Conservation (phyloP, 2,113 vertebrate genomes). For the Phyllostomus discolor region DNA sequence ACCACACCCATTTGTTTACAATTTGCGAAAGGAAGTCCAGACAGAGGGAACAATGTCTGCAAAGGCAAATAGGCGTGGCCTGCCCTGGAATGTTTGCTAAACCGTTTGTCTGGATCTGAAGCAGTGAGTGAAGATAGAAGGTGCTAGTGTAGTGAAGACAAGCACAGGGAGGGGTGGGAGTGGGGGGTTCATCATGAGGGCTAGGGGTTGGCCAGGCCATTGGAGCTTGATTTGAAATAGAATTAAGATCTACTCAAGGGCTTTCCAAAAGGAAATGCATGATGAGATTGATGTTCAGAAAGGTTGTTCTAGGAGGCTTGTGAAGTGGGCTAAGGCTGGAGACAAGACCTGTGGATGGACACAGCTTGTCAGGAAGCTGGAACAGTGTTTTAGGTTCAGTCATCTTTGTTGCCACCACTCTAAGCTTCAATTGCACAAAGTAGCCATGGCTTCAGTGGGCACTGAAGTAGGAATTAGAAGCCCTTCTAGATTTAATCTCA, state of each 20-base stretch:
- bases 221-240: background rate
- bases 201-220: background rate
- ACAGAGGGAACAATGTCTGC: background rate
- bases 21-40: background rate
- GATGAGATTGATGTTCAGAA: background rate
- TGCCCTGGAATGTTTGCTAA: background rate
- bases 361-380: background rate
- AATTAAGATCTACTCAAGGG: background rate
- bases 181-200: accelerated
- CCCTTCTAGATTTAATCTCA: background rate
- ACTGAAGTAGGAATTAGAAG: background rate
- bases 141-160: background rate
- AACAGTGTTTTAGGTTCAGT: background rate
- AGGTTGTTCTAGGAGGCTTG: background rate
- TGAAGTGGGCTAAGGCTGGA: background rate
- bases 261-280: background rate
- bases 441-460: background rate
- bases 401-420: background rate
- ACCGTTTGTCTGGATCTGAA: background rate
- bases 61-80: background rate
- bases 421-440: background rate
- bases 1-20: background rate
- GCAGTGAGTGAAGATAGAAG: background rate
- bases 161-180: background rate
- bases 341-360: background rate